These are phyloP conservation scores for Lasioglossum malachurum DNA, from an alignment of 2,888 invertebrate species.

Conservation along the genomic window DNA sequence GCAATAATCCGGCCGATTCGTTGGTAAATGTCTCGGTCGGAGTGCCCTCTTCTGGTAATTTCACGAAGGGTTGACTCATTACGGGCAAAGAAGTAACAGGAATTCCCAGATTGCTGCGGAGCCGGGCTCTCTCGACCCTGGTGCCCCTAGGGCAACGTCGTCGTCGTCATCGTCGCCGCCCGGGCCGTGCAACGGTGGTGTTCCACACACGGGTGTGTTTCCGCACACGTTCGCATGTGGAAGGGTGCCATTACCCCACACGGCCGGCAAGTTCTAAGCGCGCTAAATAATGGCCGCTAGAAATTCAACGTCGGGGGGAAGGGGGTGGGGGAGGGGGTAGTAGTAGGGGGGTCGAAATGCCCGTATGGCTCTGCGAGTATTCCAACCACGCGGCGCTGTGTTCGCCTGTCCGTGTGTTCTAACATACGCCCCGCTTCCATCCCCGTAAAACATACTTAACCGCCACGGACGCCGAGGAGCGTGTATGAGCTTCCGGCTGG, in stretches of 20 bases:
- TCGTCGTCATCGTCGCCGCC: slow-evolving; percentile 44
- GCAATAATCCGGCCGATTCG: slow-evolving; percentile 34
- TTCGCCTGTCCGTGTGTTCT: slow-evolving; percentile 57
- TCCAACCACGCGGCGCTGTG: slow-evolving; percentile 51
- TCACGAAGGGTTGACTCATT: slow-evolving; percentile 77
- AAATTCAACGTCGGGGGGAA: slow-evolving; percentile 76
- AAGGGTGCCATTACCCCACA: slow-evolving; percentile 79
- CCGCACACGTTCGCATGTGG: slow-evolving; percentile 47
- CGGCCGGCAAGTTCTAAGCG: slow-evolving; percentile 82
- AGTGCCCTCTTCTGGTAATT: slow-evolving; percentile 75
- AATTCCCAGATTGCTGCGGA: slow-evolving; percentile 76
- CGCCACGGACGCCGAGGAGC: slow-evolving; percentile 27
- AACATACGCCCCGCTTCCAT: slow-evolving; percentile 70
- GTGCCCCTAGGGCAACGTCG: slow-evolving; percentile 53
- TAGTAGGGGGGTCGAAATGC: slow-evolving; percentile 66
- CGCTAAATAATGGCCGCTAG: slow-evolving; percentile 84
- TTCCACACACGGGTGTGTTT: slow-evolving; percentile 30
- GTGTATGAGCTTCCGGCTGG: slow-evolving; percentile 10
- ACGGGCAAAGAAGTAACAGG: slow-evolving; percentile 76
- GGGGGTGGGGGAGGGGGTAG: slow-evolving; percentile 65
- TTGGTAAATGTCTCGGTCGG: slow-evolving; percentile 21
- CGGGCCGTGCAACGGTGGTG: slow-evolving; percentile 1
- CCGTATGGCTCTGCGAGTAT: slow-evolving; percentile 72
- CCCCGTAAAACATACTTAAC: slow-evolving; percentile 63
- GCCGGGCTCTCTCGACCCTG: slow-evolving; percentile 37